Evolutionary conservation across 2,888 invertebrate genomes (phyloP).

Genomic region (Amphipyra tragopoginis): DNA sequence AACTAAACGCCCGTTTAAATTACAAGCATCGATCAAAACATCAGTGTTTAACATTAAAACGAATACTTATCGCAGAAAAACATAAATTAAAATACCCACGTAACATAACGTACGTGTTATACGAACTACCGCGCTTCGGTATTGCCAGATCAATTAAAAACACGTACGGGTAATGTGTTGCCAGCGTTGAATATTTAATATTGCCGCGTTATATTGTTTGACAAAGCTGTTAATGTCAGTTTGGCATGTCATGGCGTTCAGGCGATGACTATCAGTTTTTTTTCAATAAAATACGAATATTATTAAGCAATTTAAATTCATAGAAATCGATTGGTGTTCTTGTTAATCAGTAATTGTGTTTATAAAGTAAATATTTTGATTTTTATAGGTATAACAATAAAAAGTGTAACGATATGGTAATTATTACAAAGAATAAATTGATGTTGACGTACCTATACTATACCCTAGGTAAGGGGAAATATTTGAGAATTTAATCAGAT

Average conservation of each 20-base stretch:
- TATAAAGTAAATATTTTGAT: not conserved
- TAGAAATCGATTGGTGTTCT: conserved; percentile 61
- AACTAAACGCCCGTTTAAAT: conserved; percentile 5
- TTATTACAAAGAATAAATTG: too few relatives aligned
- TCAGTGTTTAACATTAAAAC: conserved; percentile 27
- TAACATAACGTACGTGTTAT: conserved; percentile 35
- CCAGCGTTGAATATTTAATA: conserved; percentile 81
- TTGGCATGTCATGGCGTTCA: conserved; percentile 83
- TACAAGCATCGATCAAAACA: conserved; percentile 16
- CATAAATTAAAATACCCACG: conserved; percentile 33
- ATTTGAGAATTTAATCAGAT: not conserved
- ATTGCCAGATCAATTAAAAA: conserved; percentile 81
- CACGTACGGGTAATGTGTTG: conserved; percentile 75
- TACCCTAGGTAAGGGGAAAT: too few relatives aligned
- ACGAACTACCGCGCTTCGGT: conserved; percentile 63
- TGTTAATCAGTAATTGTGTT: conserved; percentile 22
- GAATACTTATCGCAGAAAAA: conserved; percentile 25
- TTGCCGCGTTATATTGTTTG: conserved; percentile 81
- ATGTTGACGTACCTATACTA: too few relatives aligned
- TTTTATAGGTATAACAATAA: not conserved
- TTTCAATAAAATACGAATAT: conserved; percentile 73
- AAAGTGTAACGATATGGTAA: not conserved
- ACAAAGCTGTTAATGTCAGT: conserved; percentile 87
- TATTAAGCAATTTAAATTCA: conserved; percentile 71
- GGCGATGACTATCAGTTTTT: conserved; percentile 70